Base-by-base conservation (phyloP, 1,140 invertebrate genomes). In the Aphelinus atriplicis region DNA sequence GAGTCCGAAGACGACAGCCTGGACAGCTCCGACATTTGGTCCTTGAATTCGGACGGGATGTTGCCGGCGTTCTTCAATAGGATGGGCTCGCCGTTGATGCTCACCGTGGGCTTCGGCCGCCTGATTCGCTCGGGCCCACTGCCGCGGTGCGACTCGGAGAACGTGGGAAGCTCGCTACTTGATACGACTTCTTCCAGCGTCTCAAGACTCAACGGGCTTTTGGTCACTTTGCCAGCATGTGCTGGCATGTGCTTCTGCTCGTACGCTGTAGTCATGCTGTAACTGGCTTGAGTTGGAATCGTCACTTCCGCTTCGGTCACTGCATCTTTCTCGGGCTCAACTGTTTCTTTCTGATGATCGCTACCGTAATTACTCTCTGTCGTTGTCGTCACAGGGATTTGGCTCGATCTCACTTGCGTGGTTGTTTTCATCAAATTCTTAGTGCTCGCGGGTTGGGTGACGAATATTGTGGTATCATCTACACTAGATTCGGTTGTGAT, bases 291-390 rank as follows among this genome's bases (percentile, higher is more conserved):
- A 26, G 50, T 75, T n/a, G 81, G 80, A 43, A 79, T 81, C 0
- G 81, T 63, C 1, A 83, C 69, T 57, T 83, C 73, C 1, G 82
- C 78, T 26, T 80, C 78, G 5, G 80, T 67, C 2, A 76, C 3
- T 1, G 68, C 3, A 48, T 80, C 78, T 42, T 70, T 78, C 3
- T 79, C 79, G 3, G 73, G 50, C 1, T 77, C 77, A n/a, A 79
- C 77, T 5, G 60, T 46, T 7, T 78, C 48, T n/a, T 75, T 68
- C 10, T 75, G 64, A 6, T 60, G 65, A 3, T 56, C 46, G 7
- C 73, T 66, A 7, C 62, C 42, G 2, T 77, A 74, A 1, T 58
- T 63, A 7, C 71, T 76, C 7, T 76, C 57, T 1, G 76, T 75
- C 6, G 75, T 77, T 3, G 69, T 62, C 4, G 64, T 76, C 1